Conservation (phyloP, 2,797 vertebrate genomes). For the Girardinus metallicus region DNA sequence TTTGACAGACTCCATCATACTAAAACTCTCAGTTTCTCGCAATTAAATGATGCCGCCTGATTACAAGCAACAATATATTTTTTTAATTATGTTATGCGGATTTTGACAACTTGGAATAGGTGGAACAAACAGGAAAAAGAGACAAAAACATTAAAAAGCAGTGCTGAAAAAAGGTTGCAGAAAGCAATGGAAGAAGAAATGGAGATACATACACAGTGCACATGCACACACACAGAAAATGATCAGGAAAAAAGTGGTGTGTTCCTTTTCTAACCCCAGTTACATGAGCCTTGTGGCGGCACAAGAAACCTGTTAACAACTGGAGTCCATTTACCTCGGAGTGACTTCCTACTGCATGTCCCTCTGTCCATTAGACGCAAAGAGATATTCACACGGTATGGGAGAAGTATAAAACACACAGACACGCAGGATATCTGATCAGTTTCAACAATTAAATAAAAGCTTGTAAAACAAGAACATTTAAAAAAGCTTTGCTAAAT, state of each 20-base stretch:
- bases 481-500: background rate
- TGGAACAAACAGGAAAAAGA: background rate
- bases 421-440: constrained; percentile 4
- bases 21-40: constrained; percentile 7
- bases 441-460: background rate
- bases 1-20: constrained; percentile 41
- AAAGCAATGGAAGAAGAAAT: background rate
- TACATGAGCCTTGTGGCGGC: constrained; percentile 46
- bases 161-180: background rate
- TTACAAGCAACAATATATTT: background rate
- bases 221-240: background rate
- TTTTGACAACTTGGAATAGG: background rate
- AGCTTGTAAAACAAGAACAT: background rate
- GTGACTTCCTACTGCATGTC: constrained; percentile 30
- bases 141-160: background rate
- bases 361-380: constrained; percentile 46
- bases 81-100: no score
- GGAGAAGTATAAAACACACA: background rate
- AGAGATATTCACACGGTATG: constrained; percentile 34
- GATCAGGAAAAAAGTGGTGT: constrained; percentile 23
- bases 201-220: background rate
- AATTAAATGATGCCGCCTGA: background rate
- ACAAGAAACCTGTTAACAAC: constrained; percentile 68
- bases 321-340: constrained; percentile 68
- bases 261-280: constrained; percentile 62